Conservation (phyloP, 2,888 invertebrate genomes). For the Machimus atricapillus region DNA sequence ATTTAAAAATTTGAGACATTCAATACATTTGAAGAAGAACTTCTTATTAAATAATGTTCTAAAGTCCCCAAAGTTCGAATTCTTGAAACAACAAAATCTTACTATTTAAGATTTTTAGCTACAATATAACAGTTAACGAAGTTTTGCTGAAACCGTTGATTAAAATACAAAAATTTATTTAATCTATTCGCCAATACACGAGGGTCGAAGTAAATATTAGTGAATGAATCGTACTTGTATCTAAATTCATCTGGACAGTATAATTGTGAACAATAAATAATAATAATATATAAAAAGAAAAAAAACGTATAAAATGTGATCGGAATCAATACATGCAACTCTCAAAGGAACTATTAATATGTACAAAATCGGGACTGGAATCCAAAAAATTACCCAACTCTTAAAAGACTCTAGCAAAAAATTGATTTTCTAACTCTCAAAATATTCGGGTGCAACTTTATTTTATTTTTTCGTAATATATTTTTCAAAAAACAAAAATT, state of each 20-base stretch:
- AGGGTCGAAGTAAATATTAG: background rate
- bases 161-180: background rate
- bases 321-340: slow-evolving; percentile 5
- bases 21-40: too few relatives aligned
- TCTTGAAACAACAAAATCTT: too few relatives aligned
- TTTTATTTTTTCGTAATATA: background rate
- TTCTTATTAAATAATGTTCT: too few relatives aligned
- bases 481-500: background rate
- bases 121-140: background rate
- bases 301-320: background rate
- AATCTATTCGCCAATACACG: background rate
- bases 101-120: too few relatives aligned
- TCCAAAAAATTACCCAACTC: background rate
- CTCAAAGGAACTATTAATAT: background rate
- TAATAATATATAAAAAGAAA: background rate
- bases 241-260: background rate
- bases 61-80: too few relatives aligned
- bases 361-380: background rate
- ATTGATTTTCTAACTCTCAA: background rate
- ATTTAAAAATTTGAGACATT: too few relatives aligned
- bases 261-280: background rate
- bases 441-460: background rate
- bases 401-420: background rate
- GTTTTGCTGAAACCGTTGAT: background rate
- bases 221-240: background rate